phyloP scores from a whole-genome alignment of 2,113 vertebrate genomes.

The Oenanthe oenanthe region DNA sequence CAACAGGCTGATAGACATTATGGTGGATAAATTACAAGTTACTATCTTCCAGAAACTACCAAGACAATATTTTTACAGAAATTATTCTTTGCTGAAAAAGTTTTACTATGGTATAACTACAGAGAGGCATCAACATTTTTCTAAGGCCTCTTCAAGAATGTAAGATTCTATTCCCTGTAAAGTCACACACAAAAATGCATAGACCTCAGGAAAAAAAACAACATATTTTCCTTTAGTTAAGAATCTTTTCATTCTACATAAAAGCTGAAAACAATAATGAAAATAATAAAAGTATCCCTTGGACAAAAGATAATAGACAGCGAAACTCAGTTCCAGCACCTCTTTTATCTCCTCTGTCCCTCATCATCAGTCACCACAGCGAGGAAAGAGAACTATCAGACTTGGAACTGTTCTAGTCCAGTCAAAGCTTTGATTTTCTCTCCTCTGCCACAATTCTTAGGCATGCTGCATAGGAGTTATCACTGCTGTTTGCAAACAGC shows the following conservation, averaged over 20 bases:
- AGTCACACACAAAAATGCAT: neutral
- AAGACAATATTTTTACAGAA: neutral
- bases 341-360: constrained; percentile 46
- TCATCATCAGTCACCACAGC: constrained; percentile 11
- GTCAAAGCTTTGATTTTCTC: constrained; percentile 32
- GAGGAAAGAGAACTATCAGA: constrained; percentile 18
- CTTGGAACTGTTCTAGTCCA: constrained; percentile 2
- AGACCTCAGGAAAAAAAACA: neutral
- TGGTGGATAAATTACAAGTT: neutral
- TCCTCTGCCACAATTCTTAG: neutral
- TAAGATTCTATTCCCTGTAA: neutral
- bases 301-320: constrained; percentile 17
- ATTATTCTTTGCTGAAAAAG: neutral
- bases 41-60: neutral
- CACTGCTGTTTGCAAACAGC: constrained; percentile 6
- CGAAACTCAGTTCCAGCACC: neutral
- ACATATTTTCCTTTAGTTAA: neutral
- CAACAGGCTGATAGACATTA: neutral
- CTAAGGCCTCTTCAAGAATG: neutral
- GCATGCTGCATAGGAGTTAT: neutral
- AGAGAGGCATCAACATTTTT: neutral
- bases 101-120: neutral
- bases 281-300: constrained; percentile 1
- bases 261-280: constrained; percentile 16
- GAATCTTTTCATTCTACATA: neutral